Evolutionary conservation across 2,113 vertebrate species (phyloP).

Genomic region (Silurus asotus): DNA sequence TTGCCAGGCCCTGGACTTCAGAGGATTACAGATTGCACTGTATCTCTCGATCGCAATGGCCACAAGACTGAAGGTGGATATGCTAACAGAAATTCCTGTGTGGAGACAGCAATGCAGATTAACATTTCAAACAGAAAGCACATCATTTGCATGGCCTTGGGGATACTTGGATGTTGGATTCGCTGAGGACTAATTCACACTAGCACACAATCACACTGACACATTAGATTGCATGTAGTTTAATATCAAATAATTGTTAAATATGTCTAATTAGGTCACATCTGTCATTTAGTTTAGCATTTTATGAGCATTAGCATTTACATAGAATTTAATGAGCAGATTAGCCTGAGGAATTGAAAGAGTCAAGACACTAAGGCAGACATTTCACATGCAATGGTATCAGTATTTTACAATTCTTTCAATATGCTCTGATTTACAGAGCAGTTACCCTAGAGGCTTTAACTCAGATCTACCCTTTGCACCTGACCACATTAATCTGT

Average conservation of each 20-base stretch:
- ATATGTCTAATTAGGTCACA: neutral
- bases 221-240: neutral
- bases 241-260: neutral
- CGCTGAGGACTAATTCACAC: neutral
- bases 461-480: conserved; percentile 60
- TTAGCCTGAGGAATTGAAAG: neutral
- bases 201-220: neutral
- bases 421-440: conserved; percentile 9
- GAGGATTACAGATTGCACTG: conserved; percentile 93
- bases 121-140: neutral
- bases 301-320: conserved; percentile 32
- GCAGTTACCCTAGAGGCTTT: neutral
- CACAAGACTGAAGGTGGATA: conserved; percentile 92
- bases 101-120: conserved; percentile 2
- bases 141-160: neutral
- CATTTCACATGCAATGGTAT: neutral
- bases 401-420: neutral
- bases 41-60: conserved; percentile 95
- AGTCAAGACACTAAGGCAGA: neutral
- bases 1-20: conserved; percentile 93
- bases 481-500: conserved; percentile 61
- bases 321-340: neutral
- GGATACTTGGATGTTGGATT: neutral
- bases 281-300: neutral
- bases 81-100: conserved; percentile 90